Evolutionary conservation across 2,888 invertebrate genomes (phyloP), one percentile per base, ranked within the genome.

Genomic region (Eutolmus rufibarbis): DNA sequence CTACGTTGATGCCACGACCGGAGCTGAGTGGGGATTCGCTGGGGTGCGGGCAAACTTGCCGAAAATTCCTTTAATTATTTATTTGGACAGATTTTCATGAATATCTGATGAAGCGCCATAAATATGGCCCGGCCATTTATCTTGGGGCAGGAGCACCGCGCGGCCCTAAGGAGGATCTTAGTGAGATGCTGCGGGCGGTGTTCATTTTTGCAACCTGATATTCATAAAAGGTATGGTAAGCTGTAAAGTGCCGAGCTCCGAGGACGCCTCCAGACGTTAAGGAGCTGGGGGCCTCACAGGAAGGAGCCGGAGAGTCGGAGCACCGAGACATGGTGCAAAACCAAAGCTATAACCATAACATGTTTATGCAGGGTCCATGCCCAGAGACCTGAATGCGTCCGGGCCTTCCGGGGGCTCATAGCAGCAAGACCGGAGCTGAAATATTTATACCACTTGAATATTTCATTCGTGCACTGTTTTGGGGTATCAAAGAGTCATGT

Each of bases 51-150:
- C 5, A 31, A 51, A 51, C n/a, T 57, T 57, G 23, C 56, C 77
- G 16, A 34, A 51, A 77, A 86, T 78, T 78, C 56, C 51, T 9
- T 79, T 87, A 87, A 88, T 88, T 88, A 86, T 88, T 87, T 87
- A 87, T 88, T 87, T 88, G 87, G 88, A 88, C 88, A 88, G 88
- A 88, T 86, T 88, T 87, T 84, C 88, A 88, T 88, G 88, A 88
- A 88, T 88, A 86, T 88, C 84, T 88, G 87, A 88, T 88, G 88
- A 88, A 86, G 87, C 74, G 66, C 76, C 81, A 88, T 87, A 88
- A 88, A 88, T 88, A 88, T 86, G 34, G 78, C 82, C 81, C 76
- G 12, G n/a, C 37, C 79, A 85, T 88, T 88, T 88, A 88, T 88
- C 85, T 86, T 5, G 43, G 43, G 23, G 43, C 4, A 23, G 57